Evolutionary conservation across 1,140 invertebrate species (phyloP), one percentile per base, ranked within the genome.

Genomic region (Lepidurus arcticus): DNA sequence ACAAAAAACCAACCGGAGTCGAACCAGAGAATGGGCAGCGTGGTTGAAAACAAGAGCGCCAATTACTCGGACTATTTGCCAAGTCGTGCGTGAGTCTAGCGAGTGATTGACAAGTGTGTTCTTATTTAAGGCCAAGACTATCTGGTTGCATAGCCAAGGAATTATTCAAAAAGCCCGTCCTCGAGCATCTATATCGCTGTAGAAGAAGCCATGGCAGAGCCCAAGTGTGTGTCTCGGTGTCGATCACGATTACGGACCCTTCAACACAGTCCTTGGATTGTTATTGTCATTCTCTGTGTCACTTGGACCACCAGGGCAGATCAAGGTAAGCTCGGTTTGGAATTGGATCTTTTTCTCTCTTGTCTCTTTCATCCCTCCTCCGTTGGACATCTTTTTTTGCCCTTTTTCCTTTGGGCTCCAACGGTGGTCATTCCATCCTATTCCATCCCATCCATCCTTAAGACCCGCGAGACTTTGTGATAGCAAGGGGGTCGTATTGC

Each of bases 201-300:
- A 16, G 10, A 11, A 47, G 10, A 65, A 65, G 21, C 53, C 53
- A 65, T 65, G 53, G 8, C 53, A 65, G 53, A 65, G 53, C 21
- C 53, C 53, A 65, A 65, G 53, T 65, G 53, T 65, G 53, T 65
- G 53, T 65, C 53, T 65, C 53, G 53, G 53, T 65, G 53, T 65
- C 53, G 53, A 65, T 65, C 53, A 65, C 53, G 53, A 65, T 65
- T 65, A 65, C 53, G 53, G 53, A 65, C 53, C 53, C 21, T 65
- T 21, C 53, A 65, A 65, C 53, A 65, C 53, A 65, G 53, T 65
- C 53, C 53, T 65, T 65, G 53, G 53, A 65, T 65, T 65, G 53
- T 65, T 65, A 65, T 65, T 65, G 53, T 65, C 53, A 65, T 65
- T 65, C 53, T 65, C 53, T 65, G 53, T 65, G 53, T 65, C 53